These are phyloP conservation scores for Akabosia matsudoensis DNA, from an alignment of 1,140 invertebrate genomes.

Conservation along the genomic window DNA sequence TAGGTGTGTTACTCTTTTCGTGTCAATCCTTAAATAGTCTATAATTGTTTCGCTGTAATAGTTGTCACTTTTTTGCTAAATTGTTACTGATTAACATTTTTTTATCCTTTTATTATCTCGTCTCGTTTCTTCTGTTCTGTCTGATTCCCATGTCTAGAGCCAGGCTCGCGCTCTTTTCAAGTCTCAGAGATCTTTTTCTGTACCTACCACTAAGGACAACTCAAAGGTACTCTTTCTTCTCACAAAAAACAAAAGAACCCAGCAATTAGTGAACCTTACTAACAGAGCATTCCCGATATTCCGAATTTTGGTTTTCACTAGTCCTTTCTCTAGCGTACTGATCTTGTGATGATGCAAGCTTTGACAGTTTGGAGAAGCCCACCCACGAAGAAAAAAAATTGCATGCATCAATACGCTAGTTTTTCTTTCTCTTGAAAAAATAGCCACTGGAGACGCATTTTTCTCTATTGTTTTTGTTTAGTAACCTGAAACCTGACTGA, in stretches of 20 bases:
- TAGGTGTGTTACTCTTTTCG: no score
- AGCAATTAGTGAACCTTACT: not conserved
- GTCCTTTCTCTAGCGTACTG: no score
- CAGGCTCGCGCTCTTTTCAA: slow-evolving; percentile 76
- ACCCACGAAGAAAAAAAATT: no score
- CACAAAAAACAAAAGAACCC: not conserved
- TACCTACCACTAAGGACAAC: slow-evolving; percentile 66
- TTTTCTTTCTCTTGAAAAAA: no score
- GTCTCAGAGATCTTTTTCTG: slow-evolving; percentile 84
- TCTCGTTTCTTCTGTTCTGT: slow-evolving; percentile 38
- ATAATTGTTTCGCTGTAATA: no score
- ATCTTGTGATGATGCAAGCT: no score
- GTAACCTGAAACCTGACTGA: no score
- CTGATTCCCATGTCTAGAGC: slow-evolving; percentile 36
- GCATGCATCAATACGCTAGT: no score
- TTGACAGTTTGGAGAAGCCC: no score
- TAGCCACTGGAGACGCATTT: no score
- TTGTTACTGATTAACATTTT: not conserved
- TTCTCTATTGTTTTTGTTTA: no score
- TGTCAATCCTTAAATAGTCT: not conserved
- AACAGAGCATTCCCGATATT: not conserved
- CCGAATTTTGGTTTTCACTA: not conserved
- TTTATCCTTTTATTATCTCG: slow-evolving; percentile 34
- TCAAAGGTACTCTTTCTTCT: slow-evolving; percentile 39
- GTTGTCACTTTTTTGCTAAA: slow-evolving; percentile 2